Base-by-base conservation (phyloP, 2,113 vertebrate genomes). In the Mesoclemmys tuberculata region DNA sequence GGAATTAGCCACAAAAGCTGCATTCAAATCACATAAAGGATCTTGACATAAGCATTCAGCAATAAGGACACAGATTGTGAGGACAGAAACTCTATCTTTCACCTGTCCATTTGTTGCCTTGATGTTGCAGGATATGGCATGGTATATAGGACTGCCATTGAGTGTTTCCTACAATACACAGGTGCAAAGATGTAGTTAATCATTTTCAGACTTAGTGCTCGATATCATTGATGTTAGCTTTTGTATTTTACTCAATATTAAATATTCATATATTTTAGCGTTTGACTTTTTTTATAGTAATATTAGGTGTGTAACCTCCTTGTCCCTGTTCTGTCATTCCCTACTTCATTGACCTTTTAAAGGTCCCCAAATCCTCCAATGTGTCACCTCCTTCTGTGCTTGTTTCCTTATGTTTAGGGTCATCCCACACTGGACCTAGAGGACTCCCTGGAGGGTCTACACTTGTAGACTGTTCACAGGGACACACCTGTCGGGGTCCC, bases 151-250 rank as follows among this genome's bases (percentile, higher is more conserved):
- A 79, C 55, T 2, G 56, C 14, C 81, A 24, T 31, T 51, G 22
- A 38, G 22, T 93, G 79, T 24, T 82, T 94, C 84, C 83, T 41
- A 22, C 51, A 77, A 71, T 1, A 5, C 35, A 41, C 24, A 19
- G 82, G 5, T 16, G 77, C 6, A 82, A 58, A 68, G 51, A 2
- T 27, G 55, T 56, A 12, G 51, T 83, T 27, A 84, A 12, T 1
- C 2, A 80, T 80, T 35, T 86, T 89, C 22, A 41, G 41, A 48
- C 26, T 88, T 80, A 5, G 24, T 3, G 64, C 14, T 41, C 31
- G 64, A 5, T 46, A 82, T 86, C 38, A 51, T 85, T 81, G 84
- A n/a, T 84, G 0, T 38, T 88, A 1, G 0, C 10, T 38, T 1
- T 77, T 5, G 41, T 21, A 55, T 84, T 84, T 31, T 89, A 9